These are phyloP conservation scores for Caenorhabditis sp. DNA, from an alignment of 2,888 invertebrate species.

Conservation along the genomic window DNA sequence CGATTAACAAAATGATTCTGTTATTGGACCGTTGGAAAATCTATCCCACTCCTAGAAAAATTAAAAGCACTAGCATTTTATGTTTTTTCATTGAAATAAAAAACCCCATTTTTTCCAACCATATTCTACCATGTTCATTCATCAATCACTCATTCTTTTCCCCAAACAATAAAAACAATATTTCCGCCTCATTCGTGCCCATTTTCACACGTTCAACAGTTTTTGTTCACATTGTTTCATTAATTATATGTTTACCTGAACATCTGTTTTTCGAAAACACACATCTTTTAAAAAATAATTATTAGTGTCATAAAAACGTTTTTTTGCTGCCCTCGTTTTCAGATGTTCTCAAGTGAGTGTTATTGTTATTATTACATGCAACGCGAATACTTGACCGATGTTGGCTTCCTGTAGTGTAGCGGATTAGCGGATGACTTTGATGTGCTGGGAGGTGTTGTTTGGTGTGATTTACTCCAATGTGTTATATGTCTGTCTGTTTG, in stretches of 20 bases:
- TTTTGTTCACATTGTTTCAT: neutral
- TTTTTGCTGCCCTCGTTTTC: neutral
- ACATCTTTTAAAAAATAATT: neutral
- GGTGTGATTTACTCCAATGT: neutral
- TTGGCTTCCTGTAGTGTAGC: constrained; percentile 18
- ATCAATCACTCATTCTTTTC: neutral
- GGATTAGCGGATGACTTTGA: neutral
- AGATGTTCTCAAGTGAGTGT: neutral
- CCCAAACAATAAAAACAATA: neutral
- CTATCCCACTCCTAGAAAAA: too few relatives aligned
- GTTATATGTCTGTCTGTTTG: neutral
- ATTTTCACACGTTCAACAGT: neutral
- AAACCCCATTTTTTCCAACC: too few relatives aligned
- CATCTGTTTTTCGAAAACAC: neutral
- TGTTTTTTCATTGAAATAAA: too few relatives aligned
- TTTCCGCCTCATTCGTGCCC: constrained; percentile 1
- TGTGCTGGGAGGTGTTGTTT: neutral
- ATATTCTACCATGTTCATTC: too few relatives aligned
- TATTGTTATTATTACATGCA: neutral
- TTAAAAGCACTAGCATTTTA: too few relatives aligned
- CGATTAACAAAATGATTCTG: too few relatives aligned
- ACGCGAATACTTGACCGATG: constrained; percentile 27
- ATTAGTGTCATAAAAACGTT: neutral
- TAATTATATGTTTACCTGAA: neutral
- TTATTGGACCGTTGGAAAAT: too few relatives aligned